Conservation (phyloP, 2,888 invertebrate genomes). For the Drosophila infuscata region DNA sequence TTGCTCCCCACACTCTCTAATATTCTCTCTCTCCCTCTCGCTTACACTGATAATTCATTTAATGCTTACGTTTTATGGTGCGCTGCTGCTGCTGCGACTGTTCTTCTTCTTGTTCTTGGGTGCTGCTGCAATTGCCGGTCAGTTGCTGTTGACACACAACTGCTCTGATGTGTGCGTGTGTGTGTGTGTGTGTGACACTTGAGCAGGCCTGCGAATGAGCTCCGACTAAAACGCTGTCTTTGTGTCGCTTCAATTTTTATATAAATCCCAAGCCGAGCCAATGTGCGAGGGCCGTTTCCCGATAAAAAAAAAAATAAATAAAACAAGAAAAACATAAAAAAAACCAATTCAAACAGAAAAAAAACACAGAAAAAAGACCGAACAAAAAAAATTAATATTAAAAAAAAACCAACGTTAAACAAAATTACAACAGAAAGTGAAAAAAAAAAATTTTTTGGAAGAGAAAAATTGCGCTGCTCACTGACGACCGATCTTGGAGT, state of each 20-base stretch:
- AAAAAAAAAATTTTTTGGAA: conserved; percentile 48
- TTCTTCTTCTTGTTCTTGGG: conserved; percentile 29
- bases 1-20: neutral
- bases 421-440: conserved; percentile 64
- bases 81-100: conserved; percentile 9
- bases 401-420: conserved; percentile 36
- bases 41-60: conserved; percentile 10
- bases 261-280: conserved; percentile 59
- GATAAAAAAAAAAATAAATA: conserved; percentile 44
- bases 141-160: conserved; percentile 42
- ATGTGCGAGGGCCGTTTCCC: conserved; percentile 61
- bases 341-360: conserved; percentile 36
- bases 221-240: conserved; percentile 75
- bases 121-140: conserved; percentile 56
- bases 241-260: conserved; percentile 78
- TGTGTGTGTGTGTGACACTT: conserved; percentile 55
- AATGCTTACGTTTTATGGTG: conserved; percentile 47
- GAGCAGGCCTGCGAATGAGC: conserved; percentile 61
- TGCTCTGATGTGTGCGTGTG: conserved; percentile 16
- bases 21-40: conserved; percentile 1
- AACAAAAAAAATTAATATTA: conserved; percentile 26
- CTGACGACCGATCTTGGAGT: conserved; percentile 77
- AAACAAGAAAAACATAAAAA: conserved; percentile 26
- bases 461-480: conserved; percentile 73
- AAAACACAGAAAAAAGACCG: conserved; percentile 47